phyloP scores from a whole-genome alignment of 1,140 invertebrate genomes.

The Neodiprion pinetum region DNA sequence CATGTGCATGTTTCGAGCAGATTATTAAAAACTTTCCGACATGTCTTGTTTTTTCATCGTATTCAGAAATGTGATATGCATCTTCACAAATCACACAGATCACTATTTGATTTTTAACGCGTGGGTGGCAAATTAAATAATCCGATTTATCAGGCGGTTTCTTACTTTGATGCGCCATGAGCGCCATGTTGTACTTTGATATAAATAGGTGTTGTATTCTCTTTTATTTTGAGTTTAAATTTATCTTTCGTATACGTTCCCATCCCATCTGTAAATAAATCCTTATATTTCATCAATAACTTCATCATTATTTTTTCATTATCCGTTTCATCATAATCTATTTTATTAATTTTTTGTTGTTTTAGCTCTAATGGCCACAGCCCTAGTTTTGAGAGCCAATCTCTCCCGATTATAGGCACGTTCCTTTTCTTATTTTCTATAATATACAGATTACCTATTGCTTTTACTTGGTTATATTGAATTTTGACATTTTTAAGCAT shows the following conservation, averaged over 20 bases:
- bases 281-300: conserved; percentile 9
- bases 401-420: background rate
- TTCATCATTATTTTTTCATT: background rate
- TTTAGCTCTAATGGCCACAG: background rate
- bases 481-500: background rate
- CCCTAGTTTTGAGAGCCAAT: background rate
- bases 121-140: too few species aligned
- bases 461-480: background rate
- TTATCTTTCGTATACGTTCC: conserved; percentile 26
- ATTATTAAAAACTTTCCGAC: too few species aligned
- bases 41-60: too few species aligned
- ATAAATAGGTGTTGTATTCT: conserved; percentile 41
- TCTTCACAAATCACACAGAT: too few species aligned
- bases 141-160: too few species aligned
- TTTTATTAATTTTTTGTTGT: background rate
- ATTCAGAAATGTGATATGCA: too few species aligned
- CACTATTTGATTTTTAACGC: too few species aligned
- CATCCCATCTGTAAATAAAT: conserved; percentile 25
- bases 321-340: background rate
- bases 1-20: too few species aligned
- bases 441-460: background rate
- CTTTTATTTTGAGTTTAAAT: conserved; percentile 33
- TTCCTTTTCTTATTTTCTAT: background rate
- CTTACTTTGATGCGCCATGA: too few species aligned
- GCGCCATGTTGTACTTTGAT: conserved; percentile 27